phyloP scores from a whole-genome alignment of 2,888 invertebrate species.

The Laspeyria flexula region DNA sequence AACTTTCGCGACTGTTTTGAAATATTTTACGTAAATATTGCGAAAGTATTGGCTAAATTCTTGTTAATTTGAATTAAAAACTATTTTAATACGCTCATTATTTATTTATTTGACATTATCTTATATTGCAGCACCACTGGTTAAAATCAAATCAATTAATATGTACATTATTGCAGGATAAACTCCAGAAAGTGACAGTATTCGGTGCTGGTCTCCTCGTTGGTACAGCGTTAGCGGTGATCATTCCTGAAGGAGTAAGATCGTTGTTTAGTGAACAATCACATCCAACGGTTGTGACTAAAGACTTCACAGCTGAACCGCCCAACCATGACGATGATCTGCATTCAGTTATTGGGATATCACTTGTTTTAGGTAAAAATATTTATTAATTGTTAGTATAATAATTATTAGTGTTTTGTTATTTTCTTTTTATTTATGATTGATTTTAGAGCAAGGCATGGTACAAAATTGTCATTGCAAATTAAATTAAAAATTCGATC shows the following conservation, averaged over 20 bases:
- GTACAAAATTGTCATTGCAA: too few species aligned
- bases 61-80: neutral
- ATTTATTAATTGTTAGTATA: too few species aligned
- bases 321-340: slow-evolving; percentile 84
- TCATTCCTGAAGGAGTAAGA: slow-evolving; percentile 99
- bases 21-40: slow-evolving; percentile 15
- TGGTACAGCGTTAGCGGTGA: slow-evolving; percentile 98
- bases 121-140: too few species aligned
- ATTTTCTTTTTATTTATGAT: too few species aligned
- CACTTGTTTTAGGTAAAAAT: slow-evolving; percentile 92
- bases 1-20: slow-evolving; percentile 14
- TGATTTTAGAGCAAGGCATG: too few species aligned
- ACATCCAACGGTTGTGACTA: slow-evolving; percentile 61
- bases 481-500: too few species aligned
- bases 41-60: neutral
- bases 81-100: neutral
- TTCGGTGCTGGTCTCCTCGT: slow-evolving; percentile 98
- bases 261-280: slow-evolving; percentile 87
- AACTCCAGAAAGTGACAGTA: slow-evolving; percentile 96
- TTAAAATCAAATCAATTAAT: too few species aligned
- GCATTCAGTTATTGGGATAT: slow-evolving; percentile 95
- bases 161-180: slow-evolving; percentile 95
- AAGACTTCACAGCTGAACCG: slow-evolving; percentile 70
- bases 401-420: too few species aligned
- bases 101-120: too few species aligned